Conservation (phyloP, 2,797 vertebrate genomes). For the Todus mexicanus region DNA sequence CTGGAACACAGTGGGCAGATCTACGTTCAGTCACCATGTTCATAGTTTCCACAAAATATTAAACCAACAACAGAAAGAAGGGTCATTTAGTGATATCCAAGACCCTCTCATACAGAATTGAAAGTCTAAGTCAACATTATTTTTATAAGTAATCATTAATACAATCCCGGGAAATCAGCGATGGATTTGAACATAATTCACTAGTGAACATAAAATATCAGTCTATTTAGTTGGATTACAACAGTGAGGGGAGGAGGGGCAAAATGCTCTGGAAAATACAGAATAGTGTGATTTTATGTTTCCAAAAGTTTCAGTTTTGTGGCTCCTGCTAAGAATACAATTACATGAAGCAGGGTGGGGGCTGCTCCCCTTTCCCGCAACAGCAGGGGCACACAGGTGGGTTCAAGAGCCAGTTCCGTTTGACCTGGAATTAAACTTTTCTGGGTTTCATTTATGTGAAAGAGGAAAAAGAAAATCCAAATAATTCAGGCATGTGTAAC, state of each 20-base stretch:
- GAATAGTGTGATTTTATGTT: background rate
- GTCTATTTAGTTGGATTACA: background rate
- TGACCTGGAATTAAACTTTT: background rate
- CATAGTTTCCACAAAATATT: background rate
- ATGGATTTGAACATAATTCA: background rate
- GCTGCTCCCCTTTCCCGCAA: background rate
- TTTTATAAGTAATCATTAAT: background rate
- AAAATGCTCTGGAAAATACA: background rate
- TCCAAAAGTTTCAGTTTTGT: background rate
- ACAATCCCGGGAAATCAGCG: background rate
- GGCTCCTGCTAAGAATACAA: background rate
- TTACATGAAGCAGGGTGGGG: rapidly evolving
- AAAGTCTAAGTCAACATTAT: background rate
- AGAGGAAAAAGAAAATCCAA: background rate
- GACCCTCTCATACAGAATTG: background rate
- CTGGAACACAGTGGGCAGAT: background rate
- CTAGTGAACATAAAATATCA: rapidly evolving
- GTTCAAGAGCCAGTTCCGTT: background rate
- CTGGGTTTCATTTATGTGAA: background rate
- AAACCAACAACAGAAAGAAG: background rate
- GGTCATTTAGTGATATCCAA: background rate
- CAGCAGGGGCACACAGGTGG: background rate
- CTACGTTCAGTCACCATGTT: rapidly evolving
- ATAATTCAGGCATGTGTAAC: background rate
- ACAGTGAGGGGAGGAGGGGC: rapidly evolving